phyloP scores from a whole-genome alignment of 2,888 invertebrate species.

The Stenodera caucasica region DNA sequence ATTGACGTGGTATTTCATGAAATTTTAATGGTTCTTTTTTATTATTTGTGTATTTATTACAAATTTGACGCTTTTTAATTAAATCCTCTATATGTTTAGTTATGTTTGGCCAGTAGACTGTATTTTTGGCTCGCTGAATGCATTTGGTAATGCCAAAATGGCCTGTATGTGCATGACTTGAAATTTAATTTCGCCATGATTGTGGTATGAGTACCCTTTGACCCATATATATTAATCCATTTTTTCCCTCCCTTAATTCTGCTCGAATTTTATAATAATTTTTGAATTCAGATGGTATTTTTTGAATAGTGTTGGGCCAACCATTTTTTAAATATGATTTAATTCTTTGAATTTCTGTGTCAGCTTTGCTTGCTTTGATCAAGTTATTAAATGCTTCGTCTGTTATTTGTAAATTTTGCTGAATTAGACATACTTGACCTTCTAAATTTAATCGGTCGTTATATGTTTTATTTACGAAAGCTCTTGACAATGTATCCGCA shows the following conservation, averaged over 20 bases:
- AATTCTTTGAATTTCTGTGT: background rate
- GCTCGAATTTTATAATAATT: slow-evolving; percentile 24
- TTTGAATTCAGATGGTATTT: slow-evolving; percentile 9
- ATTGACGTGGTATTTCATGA: too few relatives aligned
- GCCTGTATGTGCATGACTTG: slow-evolving; percentile 32
- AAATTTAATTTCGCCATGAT: slow-evolving; percentile 28
- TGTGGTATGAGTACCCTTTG: slow-evolving; percentile 34
- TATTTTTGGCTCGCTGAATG: slow-evolving; percentile 26
- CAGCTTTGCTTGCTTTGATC: background rate
- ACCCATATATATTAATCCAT: slow-evolving; percentile 31
- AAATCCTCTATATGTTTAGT: slow-evolving; percentile 30
- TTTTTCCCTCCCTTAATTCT: slow-evolving; percentile 21
- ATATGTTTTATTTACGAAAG: slow-evolving; percentile 24
- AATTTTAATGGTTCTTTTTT: slow-evolving; percentile 34
- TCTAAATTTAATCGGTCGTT: slow-evolving; percentile 2
- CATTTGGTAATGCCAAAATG: slow-evolving; percentile 38
- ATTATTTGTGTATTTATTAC: slow-evolving; percentile 29
- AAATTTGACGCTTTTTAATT: slow-evolving; percentile 34
- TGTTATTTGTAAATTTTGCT: background rate
- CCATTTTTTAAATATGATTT: slow-evolving; percentile 8
- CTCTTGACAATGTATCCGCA: slow-evolving; percentile 39
- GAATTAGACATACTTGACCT: background rate
- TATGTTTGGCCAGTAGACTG: slow-evolving; percentile 39
- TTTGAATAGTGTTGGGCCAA: slow-evolving; percentile 17
- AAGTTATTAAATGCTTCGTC: background rate